Conservation (phyloP, 2,888 invertebrate species). For the Harpalus rubripes region DNA sequence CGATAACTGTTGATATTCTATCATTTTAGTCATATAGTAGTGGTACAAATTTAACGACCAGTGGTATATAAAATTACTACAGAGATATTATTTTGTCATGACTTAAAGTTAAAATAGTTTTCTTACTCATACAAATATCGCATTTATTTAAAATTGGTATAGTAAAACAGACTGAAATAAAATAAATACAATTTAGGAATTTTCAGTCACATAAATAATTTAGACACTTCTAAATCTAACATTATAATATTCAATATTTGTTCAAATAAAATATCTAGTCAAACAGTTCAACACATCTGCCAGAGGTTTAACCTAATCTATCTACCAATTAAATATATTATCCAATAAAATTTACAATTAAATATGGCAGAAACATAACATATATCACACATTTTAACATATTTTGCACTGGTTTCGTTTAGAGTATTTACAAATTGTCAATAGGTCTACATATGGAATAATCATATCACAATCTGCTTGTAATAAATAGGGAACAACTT, state of each 20-base stretch:
- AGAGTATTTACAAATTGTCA: slow-evolving; percentile 37
- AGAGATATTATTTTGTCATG: neutral
- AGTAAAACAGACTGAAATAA: neutral
- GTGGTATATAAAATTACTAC: neutral
- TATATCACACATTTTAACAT: slow-evolving; percentile 35
- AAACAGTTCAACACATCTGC: slow-evolving; percentile 7
- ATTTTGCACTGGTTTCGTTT: slow-evolving; percentile 50
- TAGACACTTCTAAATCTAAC: neutral
- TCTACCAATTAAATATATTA: slow-evolving; percentile 20
- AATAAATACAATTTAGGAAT: neutral
- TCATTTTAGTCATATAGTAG: neutral
- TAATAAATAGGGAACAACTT: neutral
- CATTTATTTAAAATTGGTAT: neutral
- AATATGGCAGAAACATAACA: slow-evolving; percentile 41
- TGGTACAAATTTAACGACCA: neutral
- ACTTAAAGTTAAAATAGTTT: no score
- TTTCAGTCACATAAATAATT: slow-evolving; percentile 5
- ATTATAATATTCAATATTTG: slow-evolving; percentile 6
- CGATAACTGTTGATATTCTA: neutral
- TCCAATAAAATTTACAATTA: slow-evolving; percentile 43
- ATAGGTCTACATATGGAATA: neutral
- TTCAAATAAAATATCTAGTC: slow-evolving; percentile 43
- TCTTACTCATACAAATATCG: neutral
- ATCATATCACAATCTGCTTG: slow-evolving; percentile 40
- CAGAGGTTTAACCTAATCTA: slow-evolving; percentile 4